Evolutionary conservation across 2,888 invertebrate genomes (phyloP), one percentile per base, ranked within the genome.

Genomic region (Cantharis flavilabris): DNA sequence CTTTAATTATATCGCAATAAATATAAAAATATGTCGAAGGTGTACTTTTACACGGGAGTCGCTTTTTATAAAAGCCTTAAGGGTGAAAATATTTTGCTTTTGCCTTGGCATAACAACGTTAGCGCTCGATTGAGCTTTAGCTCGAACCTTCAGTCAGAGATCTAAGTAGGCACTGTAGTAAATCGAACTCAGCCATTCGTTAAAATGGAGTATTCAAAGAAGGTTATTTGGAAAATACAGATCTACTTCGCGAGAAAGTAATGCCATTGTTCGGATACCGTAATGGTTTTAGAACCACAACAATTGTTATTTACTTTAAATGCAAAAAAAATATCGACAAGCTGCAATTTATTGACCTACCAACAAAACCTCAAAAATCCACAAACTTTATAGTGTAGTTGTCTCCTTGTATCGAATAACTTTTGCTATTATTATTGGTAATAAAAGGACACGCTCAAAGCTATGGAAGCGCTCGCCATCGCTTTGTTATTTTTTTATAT

Each of bases 121-220:
- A 72, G 72, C 76, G 73, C 73, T 76, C 72, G 76, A 76, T 76
- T 76, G 72, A 76, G 76, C 76, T 76, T 76, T 73, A 65, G 73
- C 70, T 76, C 70, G 72, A 76, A 72, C 76, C 72, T 76, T 76
- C 76, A 76, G 76, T 76, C 72, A 72, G 76, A 70, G 71, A 72
- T 71, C 72, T 76, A 76, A 76, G 76, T 76, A 71, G 76, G 76
- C 72, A 72, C 69, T 72, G 76, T 72, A 76, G 76, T 76, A 72
- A 75, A 76, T 76, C 76, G 76, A 76, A 76, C 69, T 69, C 76
- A 76, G 62, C 76, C 76, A 73, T 76, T 76, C 76, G 76, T 76
- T 76, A 73, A 73, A 76, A 76, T 76, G 69, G 70, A 63, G 72
- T 76, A 76, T 76, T 76, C 73, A 73, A 76, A 76, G 63, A 72